These are phyloP conservation scores for Glyptemys insculpta DNA, from an alignment of 2,797 vertebrate genomes.

Conservation along the genomic window DNA sequence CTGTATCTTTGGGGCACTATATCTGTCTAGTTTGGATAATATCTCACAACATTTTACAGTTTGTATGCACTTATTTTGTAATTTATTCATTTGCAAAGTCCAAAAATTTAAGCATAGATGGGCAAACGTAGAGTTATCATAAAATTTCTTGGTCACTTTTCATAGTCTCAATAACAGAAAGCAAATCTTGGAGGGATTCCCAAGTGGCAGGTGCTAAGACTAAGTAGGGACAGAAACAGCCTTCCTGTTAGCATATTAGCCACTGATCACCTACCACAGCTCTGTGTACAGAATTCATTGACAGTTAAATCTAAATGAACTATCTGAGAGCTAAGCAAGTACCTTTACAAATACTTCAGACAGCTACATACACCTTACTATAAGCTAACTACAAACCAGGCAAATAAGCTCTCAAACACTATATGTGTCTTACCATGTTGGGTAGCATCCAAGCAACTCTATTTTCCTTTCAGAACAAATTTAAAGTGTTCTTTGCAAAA, in stretches of 20 bases:
- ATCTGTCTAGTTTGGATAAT: not conserved
- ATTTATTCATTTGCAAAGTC: not conserved
- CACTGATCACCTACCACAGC: conserved; percentile 67
- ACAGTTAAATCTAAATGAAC: conserved; percentile 68
- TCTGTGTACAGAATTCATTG: conserved; percentile 72
- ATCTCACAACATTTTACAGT: not conserved
- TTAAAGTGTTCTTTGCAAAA: conserved; percentile 72
- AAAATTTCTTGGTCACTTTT: conserved; percentile 33
- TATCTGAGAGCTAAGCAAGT: conserved; percentile 51
- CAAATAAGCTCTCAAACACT: conserved; percentile 6
- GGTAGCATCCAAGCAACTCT: conserved; percentile 51
- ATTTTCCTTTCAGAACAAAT: conserved; percentile 67
- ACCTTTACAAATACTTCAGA: conserved; percentile 40
- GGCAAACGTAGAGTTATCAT: conserved; percentile 8
- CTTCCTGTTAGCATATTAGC: conserved; percentile 74
- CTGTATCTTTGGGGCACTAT: conserved; percentile 19
- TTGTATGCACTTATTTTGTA: conserved; percentile 11
- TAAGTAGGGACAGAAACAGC: conserved; percentile 70
- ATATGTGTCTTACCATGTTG: not conserved
- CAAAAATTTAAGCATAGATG: not conserved
- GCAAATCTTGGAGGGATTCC: conserved; percentile 69
- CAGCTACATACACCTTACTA: conserved; percentile 18
- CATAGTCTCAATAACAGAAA: conserved; percentile 56
- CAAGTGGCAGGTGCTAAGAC: conserved; percentile 74
- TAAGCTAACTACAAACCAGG: conserved; percentile 4